Percentiles rank a stretch among this genome's conserved stretches.
Conservation (phyloP, 2,888 invertebrate species). For the Drosophila recens region DNA sequence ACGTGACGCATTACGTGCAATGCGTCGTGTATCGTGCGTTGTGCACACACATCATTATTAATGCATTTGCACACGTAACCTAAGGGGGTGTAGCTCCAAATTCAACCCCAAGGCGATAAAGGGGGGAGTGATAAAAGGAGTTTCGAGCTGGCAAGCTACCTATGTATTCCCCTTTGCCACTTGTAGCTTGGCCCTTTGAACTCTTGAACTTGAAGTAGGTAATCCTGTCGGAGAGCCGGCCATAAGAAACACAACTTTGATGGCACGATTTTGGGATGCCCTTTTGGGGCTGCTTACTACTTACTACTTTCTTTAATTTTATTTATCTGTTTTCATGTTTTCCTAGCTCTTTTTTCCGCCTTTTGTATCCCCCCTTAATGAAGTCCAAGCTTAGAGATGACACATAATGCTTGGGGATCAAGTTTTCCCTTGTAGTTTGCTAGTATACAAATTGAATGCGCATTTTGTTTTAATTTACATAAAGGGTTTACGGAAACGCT, state of each 20-base stretch:
- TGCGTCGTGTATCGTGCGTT: conserved; percentile 65
- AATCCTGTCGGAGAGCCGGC: conserved; percentile 15
- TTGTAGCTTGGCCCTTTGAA: conserved; percentile 62
- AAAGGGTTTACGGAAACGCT: conserved; percentile 63
- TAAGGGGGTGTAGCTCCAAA: conserved; percentile 41
- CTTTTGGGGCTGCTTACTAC: conserved; percentile 37
- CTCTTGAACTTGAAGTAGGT: conserved; percentile 57
- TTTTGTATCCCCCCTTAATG: conserved; percentile 14
- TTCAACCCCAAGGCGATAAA: conserved; percentile 42
- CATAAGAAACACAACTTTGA: conserved; percentile 16
- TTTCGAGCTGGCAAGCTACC: neutral
- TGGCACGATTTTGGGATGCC: neutral
- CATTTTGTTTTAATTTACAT: conserved; percentile 74
- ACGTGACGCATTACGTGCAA: conserved; percentile 78
- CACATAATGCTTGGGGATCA: conserved; percentile 43
- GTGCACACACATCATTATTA: conserved; percentile 78
- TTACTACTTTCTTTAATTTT: conserved; percentile 48
- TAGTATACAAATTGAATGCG: conserved; percentile 55
- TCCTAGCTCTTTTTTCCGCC: neutral
- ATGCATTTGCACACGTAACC: conserved; percentile 74
- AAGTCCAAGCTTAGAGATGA: conserved; percentile 36
- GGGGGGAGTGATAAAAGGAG: neutral
- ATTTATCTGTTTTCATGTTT: conserved; percentile 61
- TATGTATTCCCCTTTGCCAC: conserved; percentile 61
- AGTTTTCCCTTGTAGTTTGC: conserved; percentile 29